Conservation (phyloP, 2,888 invertebrate species). For the Syrista parreyssii region DNA sequence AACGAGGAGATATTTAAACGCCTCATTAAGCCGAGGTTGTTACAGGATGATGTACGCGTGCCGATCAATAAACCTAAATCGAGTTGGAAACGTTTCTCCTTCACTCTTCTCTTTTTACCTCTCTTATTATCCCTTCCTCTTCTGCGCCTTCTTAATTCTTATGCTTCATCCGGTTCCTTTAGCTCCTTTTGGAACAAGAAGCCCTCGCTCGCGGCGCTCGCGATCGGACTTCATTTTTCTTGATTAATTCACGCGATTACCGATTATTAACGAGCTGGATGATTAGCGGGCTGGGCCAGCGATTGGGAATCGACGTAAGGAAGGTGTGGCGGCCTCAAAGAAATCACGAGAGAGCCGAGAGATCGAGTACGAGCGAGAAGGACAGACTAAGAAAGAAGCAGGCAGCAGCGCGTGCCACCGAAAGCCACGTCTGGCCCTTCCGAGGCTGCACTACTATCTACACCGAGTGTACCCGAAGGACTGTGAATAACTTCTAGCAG, state of each 20-base stretch:
- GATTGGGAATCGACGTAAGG: not conserved
- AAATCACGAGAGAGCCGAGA: constrained; percentile 1
- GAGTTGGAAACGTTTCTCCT: not conserved
- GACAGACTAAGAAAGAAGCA: not conserved
- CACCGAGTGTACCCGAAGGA: not conserved
- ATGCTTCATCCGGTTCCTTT: not conserved
- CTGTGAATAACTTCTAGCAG: not conserved
- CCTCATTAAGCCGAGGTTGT: constrained; percentile 4
- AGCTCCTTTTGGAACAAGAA: not conserved
- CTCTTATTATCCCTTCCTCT: not conserved
- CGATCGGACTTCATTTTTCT: constrained; percentile 31
- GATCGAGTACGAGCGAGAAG: not conserved
- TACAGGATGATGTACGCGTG: constrained; percentile 3
- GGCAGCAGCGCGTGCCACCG: not conserved
- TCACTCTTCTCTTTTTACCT: not conserved
- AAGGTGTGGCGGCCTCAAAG: not conserved
- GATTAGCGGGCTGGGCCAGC: constrained; percentile 29
- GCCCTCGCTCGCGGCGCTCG: not conserved
- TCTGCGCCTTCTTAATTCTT: not conserved
- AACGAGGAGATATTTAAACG: constrained; percentile 8
- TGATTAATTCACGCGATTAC: constrained; percentile 41
- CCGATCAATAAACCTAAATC: constrained; percentile 5
- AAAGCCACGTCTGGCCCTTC: not conserved
- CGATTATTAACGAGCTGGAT: constrained; percentile 40
- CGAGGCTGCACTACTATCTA: not conserved